Evolutionary conservation across 2,113 vertebrate species (phyloP), one percentile per base, ranked within the genome.

Genomic region (Burhinus bistriatus): DNA sequence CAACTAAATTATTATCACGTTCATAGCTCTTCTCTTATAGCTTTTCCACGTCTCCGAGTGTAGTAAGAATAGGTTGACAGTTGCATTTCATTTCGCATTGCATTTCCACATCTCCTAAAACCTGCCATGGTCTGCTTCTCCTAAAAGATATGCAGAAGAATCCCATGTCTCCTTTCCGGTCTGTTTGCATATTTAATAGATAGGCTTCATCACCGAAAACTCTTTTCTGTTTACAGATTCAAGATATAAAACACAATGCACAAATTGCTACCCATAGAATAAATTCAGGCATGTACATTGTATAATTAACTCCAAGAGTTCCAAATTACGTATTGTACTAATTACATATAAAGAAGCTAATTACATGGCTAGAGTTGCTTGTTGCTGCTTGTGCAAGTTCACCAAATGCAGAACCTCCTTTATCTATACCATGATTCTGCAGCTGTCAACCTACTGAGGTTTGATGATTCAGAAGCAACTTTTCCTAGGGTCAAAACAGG

Each of bases 381-480:
- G 52, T 38, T 94, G 72, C 25, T 86, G 23, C 79, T 89, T 82
- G 61, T 47, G 69, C 69, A 92, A 89, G 30, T 82, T 92, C n/a
- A 11, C 27, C 30, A 89, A 89, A 40, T 16, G 21, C 61, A 82
- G 69, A 86, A 52, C 54, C 34, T 92, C 59, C 83, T 90, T 81
- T 87, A 55, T 84, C 75, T 89, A 5, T 27, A 59, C 49, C 5
- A 9, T 30, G 49, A 30, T 61, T 89, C 69, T 90, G 47, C 47
- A 86, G 34, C 76, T 91, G 40, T 95, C 59, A 81, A 49, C 29
- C 47, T 44, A 5, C 52, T 72, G 80, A 91, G 55, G 38, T 68
- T n/a, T 95, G 68, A 57, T 89, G 80, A 76, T 72, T 90, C 94
- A 96, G 73, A 95, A 87, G 27, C 21, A 66, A 16, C 55, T 87